Base-by-base conservation (phyloP, 2,888 invertebrate genomes). In the Iphiclides podalirius region DNA sequence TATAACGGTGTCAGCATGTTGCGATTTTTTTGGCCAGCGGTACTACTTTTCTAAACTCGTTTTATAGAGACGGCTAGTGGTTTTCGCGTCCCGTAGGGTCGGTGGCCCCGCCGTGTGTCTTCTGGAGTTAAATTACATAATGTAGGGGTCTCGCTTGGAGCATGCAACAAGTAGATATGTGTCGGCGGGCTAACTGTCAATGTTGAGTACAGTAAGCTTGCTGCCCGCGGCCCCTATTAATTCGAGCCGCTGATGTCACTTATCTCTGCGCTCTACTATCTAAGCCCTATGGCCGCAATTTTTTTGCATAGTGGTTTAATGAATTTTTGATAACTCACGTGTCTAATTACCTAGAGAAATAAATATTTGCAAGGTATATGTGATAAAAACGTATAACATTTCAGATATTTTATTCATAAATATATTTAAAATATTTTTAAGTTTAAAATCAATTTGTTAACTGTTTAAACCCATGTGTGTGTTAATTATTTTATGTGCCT, bases 1-100 rank as follows among this genome's bases (percentile, higher is more conserved):
- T 85, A 85, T 89, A 89, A 89, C 89, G 89, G 89, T 89, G 89
- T 87, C 89, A 88, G 86, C 89, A 88, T 89, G 88, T 89, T 87
- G 89, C 87, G 87, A 89, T 89, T 89, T 89, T 89, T 88, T 89
- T 89, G 89, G 89, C 79, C 80, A 87, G 88, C 86, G 89, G 87
- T 86, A 85, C 89, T 87, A 85, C 89, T 87, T 89, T 86, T 86
- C 84, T 87, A 89, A 89, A 89, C 89, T 87, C 86, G 89, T 89
- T 89, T 64, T 87, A 81, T 86, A 86, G 86, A 85, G 72, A 77
- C 85, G 81, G 80, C 86, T 88, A 87, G 88, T 85, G 83, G 85
- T 84, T 86, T 87, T 86, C 84, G 87, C 83, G 83, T 84, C 88
- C 88, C 85, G 81, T 82, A 87, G 87, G 88, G 88, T 87, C 88